phyloP scores from a whole-genome alignment of 2,888 invertebrate species.

The Neoaliturus tenellus region DNA sequence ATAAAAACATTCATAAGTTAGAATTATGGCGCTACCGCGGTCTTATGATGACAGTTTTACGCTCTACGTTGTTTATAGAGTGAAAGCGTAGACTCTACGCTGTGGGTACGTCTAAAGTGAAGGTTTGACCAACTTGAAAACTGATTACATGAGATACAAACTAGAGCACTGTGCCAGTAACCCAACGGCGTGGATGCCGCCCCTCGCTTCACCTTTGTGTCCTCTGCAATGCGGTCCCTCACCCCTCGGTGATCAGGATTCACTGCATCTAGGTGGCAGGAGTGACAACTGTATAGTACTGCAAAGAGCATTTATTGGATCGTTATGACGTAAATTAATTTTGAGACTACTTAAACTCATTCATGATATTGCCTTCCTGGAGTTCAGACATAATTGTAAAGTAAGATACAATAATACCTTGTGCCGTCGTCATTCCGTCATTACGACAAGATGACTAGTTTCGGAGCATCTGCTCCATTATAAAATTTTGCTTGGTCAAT shows the following conservation, averaged over 20 bases:
- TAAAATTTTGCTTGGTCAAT: no score
- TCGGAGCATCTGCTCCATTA: no score
- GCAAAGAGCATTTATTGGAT: neutral
- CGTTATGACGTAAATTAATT: no score
- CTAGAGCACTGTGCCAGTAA: no score
- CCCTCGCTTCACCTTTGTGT: neutral
- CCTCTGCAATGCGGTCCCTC: neutral
- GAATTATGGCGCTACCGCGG: slow-evolving; percentile 27
- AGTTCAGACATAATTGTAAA: no score
- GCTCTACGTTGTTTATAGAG: slow-evolving; percentile 9
- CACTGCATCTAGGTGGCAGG: neutral
- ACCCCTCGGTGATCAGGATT: neutral
- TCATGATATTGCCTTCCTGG: no score
- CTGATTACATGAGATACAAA: no score
- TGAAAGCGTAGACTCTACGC: slow-evolving; percentile 5
- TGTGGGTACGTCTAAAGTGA: neutral
- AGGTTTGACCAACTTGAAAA: no score
- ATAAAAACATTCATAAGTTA: slow-evolving; percentile 51
- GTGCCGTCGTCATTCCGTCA: no score
- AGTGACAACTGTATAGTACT: neutral
- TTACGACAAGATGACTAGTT: no score
- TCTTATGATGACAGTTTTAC: slow-evolving; percentile 35
- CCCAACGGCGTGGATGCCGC: neutral
- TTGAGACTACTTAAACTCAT: no score
- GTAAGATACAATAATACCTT: no score